A percentile compares a stretch with the other conserved stretches of the same genome.
phyloP scores from a whole-genome alignment of 1,140 invertebrate genomes.

The Drosophila pandora region DNA sequence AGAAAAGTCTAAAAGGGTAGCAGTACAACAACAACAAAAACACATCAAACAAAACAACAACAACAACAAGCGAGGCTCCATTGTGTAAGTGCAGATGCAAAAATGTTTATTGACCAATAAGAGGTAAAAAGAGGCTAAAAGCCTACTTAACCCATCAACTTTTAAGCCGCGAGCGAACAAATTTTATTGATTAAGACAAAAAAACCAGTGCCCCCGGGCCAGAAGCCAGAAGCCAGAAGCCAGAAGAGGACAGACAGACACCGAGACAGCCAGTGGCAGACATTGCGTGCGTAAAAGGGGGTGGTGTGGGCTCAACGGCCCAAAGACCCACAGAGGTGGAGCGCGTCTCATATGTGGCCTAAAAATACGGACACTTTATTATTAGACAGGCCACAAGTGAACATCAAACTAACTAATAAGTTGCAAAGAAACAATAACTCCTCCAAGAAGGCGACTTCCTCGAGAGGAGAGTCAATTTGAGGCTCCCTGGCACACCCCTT shows the following conservation, averaged over 20 bases:
- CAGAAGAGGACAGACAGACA: constrained; percentile 25
- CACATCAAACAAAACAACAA: constrained; percentile 2
- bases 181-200: constrained; percentile 49
- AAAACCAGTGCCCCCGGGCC: background rate
- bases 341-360: constrained; percentile 11
- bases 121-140: constrained; percentile 18
- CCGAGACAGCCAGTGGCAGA: constrained; percentile 46
- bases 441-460: too few relatives aligned
- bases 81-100: constrained; percentile 49
- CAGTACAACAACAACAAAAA: constrained; percentile 9
- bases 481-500: background rate
- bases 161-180: constrained; percentile 17
- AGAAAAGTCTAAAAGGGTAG: constrained; percentile 13
- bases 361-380: constrained; percentile 30
- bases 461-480: background rate
- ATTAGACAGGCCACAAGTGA: constrained; percentile 14
- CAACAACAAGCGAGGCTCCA: constrained; percentile 21
- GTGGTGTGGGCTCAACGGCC: background rate
- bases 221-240: constrained; percentile 13
- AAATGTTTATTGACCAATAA: constrained; percentile 18
- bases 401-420: background rate
- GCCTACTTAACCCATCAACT: constrained; percentile 34
- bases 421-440: background rate
- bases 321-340: background rate
- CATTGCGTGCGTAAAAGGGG: constrained; percentile 46